Percentiles rank a stretch among this genome's conserved stretches.
These are phyloP conservation scores for Dendropsophus ebraccatus DNA, from an alignment of 2,113 vertebrate genomes.

Conservation along the genomic window DNA sequence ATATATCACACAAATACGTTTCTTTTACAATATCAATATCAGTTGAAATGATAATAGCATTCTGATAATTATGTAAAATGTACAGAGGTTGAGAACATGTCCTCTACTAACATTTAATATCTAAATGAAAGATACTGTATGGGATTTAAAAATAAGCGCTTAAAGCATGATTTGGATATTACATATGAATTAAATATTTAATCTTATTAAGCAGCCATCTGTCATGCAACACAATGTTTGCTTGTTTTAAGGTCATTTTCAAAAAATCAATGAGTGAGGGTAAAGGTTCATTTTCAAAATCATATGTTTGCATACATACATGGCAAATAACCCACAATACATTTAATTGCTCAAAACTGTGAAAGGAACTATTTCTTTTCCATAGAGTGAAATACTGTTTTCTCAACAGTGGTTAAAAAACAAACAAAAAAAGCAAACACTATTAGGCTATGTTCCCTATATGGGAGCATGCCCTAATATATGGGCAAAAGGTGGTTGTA, in stretches of 20 bases:
- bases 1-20: neutral
- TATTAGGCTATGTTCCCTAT: no score
- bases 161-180: slow-evolving; percentile 29
- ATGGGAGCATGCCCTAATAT: no score
- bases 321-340: neutral
- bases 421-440: no score
- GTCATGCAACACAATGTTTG: neutral
- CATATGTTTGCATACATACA: neutral
- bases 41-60: neutral
- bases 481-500: no score
- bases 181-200: slow-evolving; percentile 28
- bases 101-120: slow-evolving; percentile 28
- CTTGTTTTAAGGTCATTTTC: slow-evolving; percentile 19
- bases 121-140: slow-evolving; percentile 25
- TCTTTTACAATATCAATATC: neutral
- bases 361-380: neutral
- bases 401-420: no score
- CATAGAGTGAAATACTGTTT: neutral
- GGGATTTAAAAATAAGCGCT: slow-evolving; percentile 32
- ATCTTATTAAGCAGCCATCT: slow-evolving; percentile 34
- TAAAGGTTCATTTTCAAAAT: neutral
- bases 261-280: neutral
- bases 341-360: neutral
- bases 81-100: neutral
- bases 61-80: neutral